Evolutionary conservation across 2,797 vertebrate genomes (phyloP), one percentile per base, ranked within the genome.

Genomic region (Strix occidentalis): DNA sequence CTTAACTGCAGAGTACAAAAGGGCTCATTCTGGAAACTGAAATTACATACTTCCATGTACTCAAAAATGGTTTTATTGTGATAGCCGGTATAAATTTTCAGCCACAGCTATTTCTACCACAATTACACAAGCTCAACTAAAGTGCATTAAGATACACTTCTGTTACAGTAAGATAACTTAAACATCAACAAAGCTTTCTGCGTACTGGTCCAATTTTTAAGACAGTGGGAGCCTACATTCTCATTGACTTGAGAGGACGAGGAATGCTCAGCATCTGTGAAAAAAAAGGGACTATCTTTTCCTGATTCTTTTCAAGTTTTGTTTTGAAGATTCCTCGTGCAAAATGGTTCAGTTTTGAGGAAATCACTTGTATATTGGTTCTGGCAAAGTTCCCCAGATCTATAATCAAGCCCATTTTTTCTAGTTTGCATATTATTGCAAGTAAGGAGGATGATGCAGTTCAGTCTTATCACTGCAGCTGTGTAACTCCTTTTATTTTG

Each of bases 401-500:
- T 41, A 75, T 68, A 95, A 93, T 78, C 79, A 90, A 93, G 45
- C 13, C 28, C 7, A 20, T 75, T 89, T 95, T 84, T 89, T 71
- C n/a, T 48, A 68, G 17, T 75, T 80, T 71, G 48, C 50, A 7
- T 74, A 84, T 89, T 65, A 79, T n/a, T 74, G 53, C 76, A 66
- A 80, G 68, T 54, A 65, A 91, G 56, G 82, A 90, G 56, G 82
- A 94, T 81, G 70, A 75, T 53, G 84, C 71, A 80, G 60, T 87
- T 87, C 79, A 95, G 64, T 79, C 35, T 7, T 64, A 85, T 31
- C 72, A 78, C n/a, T 37, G 68, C 93, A 95, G 93, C 93, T 96
- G 94, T 91, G 83, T 57, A 81, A 61, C 69, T 90, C 48, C 61
- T 92, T 95, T 91, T 61, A 87, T 84, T 93, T 88, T 8, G 2